Percentiles rank a stretch among this genome's conserved stretches.
phyloP scores from a whole-genome alignment of 1,140 invertebrate genomes.

The Eumeta japonica region DNA sequence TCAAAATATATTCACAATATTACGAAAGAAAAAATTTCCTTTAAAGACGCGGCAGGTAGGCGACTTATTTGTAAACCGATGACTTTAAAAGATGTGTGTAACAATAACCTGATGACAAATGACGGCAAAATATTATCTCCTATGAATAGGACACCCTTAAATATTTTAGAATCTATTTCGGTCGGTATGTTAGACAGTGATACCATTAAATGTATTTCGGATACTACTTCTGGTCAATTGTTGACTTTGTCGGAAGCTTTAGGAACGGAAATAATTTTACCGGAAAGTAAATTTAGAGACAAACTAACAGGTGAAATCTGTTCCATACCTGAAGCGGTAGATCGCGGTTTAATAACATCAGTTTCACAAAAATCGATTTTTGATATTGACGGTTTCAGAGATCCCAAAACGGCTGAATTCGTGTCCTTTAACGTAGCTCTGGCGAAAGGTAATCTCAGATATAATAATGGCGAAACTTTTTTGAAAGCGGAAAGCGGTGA shows the following conservation, averaged over 20 bases:
- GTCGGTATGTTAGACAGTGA: constrained; percentile 84
- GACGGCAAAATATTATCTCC: constrained; percentile 78
- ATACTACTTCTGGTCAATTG: constrained; percentile 75
- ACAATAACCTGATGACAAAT: constrained; percentile 78
- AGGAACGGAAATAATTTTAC: constrained; percentile 72
- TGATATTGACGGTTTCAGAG: constrained; percentile 87
- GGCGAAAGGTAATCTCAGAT: constrained; percentile 74
- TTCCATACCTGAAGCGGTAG: constrained; percentile 78
- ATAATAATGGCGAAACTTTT: constrained; percentile 69
- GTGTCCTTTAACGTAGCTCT: constrained; percentile 86
- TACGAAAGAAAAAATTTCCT: constrained; percentile 71
- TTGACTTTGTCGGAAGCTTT: constrained; percentile 84
- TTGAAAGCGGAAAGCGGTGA: constrained; percentile 76
- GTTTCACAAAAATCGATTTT: constrained; percentile 86
- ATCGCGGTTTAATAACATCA: constrained; percentile 83
- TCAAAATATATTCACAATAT: constrained; percentile 76
- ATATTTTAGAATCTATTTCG: constrained; percentile 80
- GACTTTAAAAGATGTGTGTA: constrained; percentile 84
- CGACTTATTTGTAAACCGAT: constrained; percentile 83
- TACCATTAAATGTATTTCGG: constrained; percentile 76
- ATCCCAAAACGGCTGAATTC: constrained; percentile 77
- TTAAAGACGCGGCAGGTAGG: constrained; percentile 76
- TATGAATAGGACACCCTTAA: constrained; percentile 70
- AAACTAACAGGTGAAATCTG: constrained; percentile 69
- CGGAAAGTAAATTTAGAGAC: constrained; percentile 73